Base-by-base conservation (phyloP, 2,797 vertebrate species). In the Lerista edwardsae region DNA sequence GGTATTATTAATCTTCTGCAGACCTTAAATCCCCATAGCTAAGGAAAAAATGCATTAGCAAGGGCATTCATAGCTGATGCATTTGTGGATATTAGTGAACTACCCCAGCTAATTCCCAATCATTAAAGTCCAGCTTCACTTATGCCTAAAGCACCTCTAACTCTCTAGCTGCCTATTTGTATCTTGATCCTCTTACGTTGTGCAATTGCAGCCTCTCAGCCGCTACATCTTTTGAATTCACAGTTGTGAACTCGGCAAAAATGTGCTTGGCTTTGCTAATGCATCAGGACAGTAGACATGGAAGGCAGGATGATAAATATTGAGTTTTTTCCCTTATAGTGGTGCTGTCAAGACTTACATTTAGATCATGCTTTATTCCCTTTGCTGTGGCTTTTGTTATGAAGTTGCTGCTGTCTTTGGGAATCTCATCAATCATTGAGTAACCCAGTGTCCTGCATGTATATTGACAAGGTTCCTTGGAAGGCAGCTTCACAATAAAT, bases 171-270 rank as follows among this genome's bases (percentile, higher is more conserved):
- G 64, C 14, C 25, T 2, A 31, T 47, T 74, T 29, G 65, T 79
- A 12, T 41, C 79, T 61, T 29, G 27, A 62, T 69, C 57, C 27
- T 44, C 59, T 39, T 75, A 57, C 55, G 39, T 75, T 39, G 27
- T 73, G 36, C 62, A 83, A 41, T n/a, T 90, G 3, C 59, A 86
- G 62, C 57, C 79, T 84, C 73, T 44, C 17, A 59, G 59, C 59
- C 47, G 81, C 87, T 81, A n/a, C 47, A 9, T 31, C 34, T 74
- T 91, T 87, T 89, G 68, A 84, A 64, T 90, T 80, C 83, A 77
- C 59, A 84, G 68, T n/a, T 19, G 55, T 85, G 86, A 77, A 86
- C 25, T 64, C 44, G 12, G 72, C 47, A n/a, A 75, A n/a, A 71
- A 72, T 0, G 0, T 87, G 64, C 9, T 41, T 69, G 62, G 6